These are phyloP conservation scores for Drosophila lini DNA, from an alignment of 1,140 invertebrate species.

Conservation along the genomic window DNA sequence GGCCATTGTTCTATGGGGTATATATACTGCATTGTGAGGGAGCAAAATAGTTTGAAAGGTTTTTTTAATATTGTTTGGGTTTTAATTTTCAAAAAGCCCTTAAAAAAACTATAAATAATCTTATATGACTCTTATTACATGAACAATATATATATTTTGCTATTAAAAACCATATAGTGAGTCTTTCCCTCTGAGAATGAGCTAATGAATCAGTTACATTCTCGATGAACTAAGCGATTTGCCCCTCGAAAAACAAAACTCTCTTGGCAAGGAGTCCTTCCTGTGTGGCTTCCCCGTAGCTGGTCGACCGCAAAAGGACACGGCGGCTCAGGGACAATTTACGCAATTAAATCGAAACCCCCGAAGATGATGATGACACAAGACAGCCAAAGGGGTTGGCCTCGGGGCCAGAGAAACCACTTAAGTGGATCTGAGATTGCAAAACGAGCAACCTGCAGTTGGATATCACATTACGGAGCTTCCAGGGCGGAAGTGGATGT, in stretches of 20 bases:
- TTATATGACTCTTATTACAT: neutral
- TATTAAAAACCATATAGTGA: neutral
- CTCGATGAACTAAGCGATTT: conserved; percentile 22
- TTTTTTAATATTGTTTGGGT: neutral
- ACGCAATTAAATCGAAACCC: conserved; percentile 44
- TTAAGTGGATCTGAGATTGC: conserved; percentile 69
- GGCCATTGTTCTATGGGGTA: conserved; percentile 1
- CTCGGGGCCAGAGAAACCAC: conserved; percentile 57
- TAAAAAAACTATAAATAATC: neutral
- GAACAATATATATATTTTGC: conserved; percentile 16
- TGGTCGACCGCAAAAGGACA: conserved; percentile 29
- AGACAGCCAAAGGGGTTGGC: conserved; percentile 34
- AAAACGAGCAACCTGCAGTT: conserved; percentile 57
- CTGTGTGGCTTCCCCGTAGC: conserved; percentile 43
- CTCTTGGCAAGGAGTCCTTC: conserved; percentile 7
- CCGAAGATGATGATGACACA: conserved; percentile 16
- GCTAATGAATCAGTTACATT: conserved; percentile 27
- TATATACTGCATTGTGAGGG: neutral
- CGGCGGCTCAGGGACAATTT: conserved; percentile 22
- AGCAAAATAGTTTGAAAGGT: neutral
- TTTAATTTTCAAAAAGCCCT: neutral
- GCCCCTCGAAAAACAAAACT: conserved; percentile 13
- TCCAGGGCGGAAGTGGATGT: conserved; percentile 50
- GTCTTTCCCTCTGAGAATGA: conserved; percentile 6
- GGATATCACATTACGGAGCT: conserved; percentile 58